Conservation (phyloP, 2,113 vertebrate genomes). For the Hypanus sabinus region DNA sequence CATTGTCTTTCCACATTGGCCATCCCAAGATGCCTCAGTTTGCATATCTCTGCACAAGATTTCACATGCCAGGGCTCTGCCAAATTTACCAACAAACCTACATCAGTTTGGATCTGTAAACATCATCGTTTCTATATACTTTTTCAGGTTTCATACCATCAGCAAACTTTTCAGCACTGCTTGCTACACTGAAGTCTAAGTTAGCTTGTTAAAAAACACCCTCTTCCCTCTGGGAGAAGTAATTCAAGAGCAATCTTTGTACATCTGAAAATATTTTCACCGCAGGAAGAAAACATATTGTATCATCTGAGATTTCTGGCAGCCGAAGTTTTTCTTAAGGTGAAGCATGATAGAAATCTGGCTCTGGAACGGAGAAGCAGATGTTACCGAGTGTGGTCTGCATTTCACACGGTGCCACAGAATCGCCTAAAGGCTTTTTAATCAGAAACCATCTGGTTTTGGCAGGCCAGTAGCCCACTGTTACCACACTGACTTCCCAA, state of each 20-base stretch:
- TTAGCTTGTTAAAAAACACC: not conserved
- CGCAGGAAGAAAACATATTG: not conserved
- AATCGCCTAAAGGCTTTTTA: constrained; percentile 28
- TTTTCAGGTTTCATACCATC: not conserved
- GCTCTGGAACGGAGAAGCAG: constrained; percentile 6
- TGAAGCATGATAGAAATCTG: constrained; percentile 19
- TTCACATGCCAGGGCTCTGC: not conserved
- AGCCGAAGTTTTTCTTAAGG: not conserved
- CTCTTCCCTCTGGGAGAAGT: too few relatives aligned
- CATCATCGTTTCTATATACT: not conserved
- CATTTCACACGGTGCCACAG: constrained; percentile 7
- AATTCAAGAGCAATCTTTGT: not conserved
- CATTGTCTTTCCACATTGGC: too few relatives aligned
- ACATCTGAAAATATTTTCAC: not conserved
- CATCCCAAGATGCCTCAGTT: not conserved
- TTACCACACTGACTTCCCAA: not conserved
- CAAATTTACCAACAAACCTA: not conserved
- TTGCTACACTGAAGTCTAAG: not conserved
- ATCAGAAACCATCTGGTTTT: constrained; percentile 23
- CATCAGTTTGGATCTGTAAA: not conserved
- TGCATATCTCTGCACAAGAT: not conserved
- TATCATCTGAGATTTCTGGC: not conserved
- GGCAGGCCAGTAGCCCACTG: not conserved
- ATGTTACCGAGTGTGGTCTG: not conserved
- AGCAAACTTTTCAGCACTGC: not conserved